Conservation (phyloP, 64 coral and sea anemone genomes). For the Hydrozoanthus tunicans region DNA sequence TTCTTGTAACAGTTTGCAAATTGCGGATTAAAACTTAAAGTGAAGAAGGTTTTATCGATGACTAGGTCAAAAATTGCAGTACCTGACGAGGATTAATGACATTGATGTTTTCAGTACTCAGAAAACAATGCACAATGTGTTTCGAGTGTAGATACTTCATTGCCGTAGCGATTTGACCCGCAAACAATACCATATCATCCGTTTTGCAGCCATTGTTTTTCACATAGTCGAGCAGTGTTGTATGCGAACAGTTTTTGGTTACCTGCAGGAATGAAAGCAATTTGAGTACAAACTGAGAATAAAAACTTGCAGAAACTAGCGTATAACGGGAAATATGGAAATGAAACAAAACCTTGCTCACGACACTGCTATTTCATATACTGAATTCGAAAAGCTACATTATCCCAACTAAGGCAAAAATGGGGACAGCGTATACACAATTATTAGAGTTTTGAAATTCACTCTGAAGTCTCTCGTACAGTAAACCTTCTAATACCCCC, state of each 20-base stretch:
- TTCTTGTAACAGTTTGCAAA: too few relatives aligned
- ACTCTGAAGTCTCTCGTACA: too few relatives aligned
- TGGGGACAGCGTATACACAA: too few relatives aligned
- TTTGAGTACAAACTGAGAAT: too few relatives aligned
- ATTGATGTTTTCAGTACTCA: not conserved
- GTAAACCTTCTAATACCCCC: too few relatives aligned
- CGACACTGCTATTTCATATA: too few relatives aligned
- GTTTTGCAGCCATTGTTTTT: not conserved
- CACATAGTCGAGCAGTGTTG: not conserved
- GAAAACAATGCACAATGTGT: not conserved
- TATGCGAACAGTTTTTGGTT: not conserved
- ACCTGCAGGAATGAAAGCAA: not conserved
- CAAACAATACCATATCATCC: not conserved
- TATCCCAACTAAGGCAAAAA: too few relatives aligned
- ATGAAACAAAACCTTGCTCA: too few relatives aligned
- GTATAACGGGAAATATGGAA: too few relatives aligned
- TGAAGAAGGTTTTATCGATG: not conserved
- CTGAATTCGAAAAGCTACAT: too few relatives aligned
- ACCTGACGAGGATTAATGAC: conserved; percentile 8
- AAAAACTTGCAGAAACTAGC: too few relatives aligned
- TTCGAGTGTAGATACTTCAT: conserved; percentile 37
- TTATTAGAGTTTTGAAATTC: too few relatives aligned
- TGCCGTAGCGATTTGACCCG: conserved; percentile 13
- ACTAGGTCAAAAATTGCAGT: not conserved
- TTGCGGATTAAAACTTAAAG: not conserved